Base-by-base conservation (phyloP, 2,797 vertebrate species). In the Enteromius unitaeniatus region DNA sequence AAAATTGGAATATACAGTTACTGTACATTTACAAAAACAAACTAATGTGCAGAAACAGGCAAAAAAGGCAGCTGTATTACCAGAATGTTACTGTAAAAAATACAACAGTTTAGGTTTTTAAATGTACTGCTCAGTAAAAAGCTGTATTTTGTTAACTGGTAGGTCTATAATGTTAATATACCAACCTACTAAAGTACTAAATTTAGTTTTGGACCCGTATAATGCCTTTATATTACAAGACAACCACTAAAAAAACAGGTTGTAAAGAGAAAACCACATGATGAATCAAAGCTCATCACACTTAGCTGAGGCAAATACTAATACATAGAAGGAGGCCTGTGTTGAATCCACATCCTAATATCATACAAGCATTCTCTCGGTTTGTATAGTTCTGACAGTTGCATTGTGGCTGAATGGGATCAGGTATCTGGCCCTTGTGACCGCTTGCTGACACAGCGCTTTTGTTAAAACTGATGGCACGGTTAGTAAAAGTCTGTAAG, bases 381-480 rank as follows among this genome's bases (percentile, higher is more conserved):
- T 68, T 7, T 31, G 78, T 58, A 68, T 69, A 55, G 23, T 55
- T 47, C 28, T 80, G 72, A 77, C 31, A 84, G 82, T 17, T 83
- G 60, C 26, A 15, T 3, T 31, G 42, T 17, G 45, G 79, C 40
- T 68, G 28, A 85, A 58, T 0, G 37, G 19, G 65, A 62, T 78
- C 74, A 72, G 74, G 79, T 78, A 49, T 82, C 49, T 23, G 72
- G n/a, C n/a, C 64, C 73, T 64, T 78, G 74, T 81, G 77, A 70
- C 64, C 10, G 14, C 6, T 23, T 65, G 72, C 58, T 55, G 73
- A 76, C 75, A 28, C 78, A 70, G 82, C 53, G 34, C 28, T 77
- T 64, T 69, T 72, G 78, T 81, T 73, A 1, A 81, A 84, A 86
- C 62, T 14, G 42, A 58, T 15, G 49, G 23, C 64, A 45, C 14